A percentile compares a stretch with the other conserved stretches of the same genome.
phyloP scores from a whole-genome alignment of 92 coral and sea anemone genomes.

The Phenganax subtilis region DNA sequence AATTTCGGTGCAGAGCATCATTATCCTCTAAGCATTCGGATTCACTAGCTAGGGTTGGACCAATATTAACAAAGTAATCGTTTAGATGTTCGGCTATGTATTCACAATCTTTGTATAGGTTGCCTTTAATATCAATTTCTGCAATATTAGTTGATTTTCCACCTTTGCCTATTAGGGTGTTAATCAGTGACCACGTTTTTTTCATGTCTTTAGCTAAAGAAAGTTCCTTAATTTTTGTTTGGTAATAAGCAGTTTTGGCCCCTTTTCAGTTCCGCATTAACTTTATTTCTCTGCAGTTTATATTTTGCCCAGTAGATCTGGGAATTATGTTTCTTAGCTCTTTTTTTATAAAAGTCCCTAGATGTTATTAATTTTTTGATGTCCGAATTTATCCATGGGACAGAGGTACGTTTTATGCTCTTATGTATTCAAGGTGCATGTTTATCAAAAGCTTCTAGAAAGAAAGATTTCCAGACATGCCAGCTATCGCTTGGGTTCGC shows the following conservation, averaged over 20 bases:
- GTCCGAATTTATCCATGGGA: constrained; percentile 7
- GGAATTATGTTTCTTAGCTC: constrained; percentile 9
- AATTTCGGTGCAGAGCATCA: no score
- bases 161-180: no score
- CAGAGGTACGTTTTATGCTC: constrained; percentile 18
- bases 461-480: constrained; percentile 42
- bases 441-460: constrained; percentile 32
- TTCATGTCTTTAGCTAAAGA: no score
- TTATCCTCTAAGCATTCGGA: no score
- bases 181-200: no score
- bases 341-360: constrained; percentile 12
- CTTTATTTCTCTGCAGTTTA: constrained; percentile 1
- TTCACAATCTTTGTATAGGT: no score
- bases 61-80: no score
- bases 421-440: constrained; percentile 46
- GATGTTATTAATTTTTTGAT: constrained; percentile 7
- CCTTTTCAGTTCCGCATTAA: not conserved
- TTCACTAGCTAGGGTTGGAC: no score
- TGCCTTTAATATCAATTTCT: no score
- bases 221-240: no score
- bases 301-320: not conserved
- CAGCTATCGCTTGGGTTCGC: constrained; percentile 25
- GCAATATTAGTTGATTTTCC: no score
- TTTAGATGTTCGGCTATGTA: no score
- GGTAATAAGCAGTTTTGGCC: not conserved